These are phyloP conservation scores for Darwinula stevensoni DNA, from an alignment of 2,888 invertebrate genomes.

Conservation along the genomic window DNA sequence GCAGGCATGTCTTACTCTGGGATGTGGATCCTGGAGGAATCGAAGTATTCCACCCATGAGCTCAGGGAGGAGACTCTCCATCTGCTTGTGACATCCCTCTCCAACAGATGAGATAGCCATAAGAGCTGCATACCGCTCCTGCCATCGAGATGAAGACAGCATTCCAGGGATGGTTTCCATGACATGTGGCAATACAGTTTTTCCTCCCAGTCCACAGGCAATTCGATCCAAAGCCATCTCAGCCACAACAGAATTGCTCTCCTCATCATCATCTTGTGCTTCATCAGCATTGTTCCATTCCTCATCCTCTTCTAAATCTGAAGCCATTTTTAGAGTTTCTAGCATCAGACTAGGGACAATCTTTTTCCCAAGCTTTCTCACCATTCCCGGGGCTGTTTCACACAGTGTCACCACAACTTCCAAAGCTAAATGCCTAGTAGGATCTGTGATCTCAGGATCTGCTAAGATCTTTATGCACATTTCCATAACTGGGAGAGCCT, in stretches of 20 bases:
- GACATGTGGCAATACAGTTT: constrained; percentile 65
- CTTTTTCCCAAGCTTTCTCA: constrained; percentile 62
- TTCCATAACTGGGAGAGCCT: constrained; percentile 54
- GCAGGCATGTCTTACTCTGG: constrained; percentile 77
- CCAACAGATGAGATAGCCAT: constrained; percentile 97
- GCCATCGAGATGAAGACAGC: constrained; percentile 51
- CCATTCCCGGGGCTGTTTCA: constrained; percentile 87
- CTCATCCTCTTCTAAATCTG: constrained; percentile 68
- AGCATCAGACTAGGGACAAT: constrained; percentile 30
- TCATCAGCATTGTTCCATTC: constrained; percentile 39
- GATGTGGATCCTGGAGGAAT: constrained; percentile 60
- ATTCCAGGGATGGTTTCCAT: constrained; percentile 56
- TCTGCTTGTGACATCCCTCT: constrained; percentile 93
- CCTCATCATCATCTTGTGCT: constrained; percentile 61
- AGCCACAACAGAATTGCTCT: constrained; percentile 61
- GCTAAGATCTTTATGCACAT: constrained; percentile 40
- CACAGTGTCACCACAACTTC: constrained; percentile 59
- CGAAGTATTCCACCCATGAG: constrained; percentile 69
- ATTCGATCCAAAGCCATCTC: constrained; percentile 88
- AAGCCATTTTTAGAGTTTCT: constrained; percentile 57
- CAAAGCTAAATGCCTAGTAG: constrained; percentile 62
- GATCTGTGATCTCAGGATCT: constrained; percentile 14
- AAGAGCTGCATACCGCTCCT: constrained; percentile 57
- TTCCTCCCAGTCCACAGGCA: constrained; percentile 86
- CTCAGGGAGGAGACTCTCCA: constrained; percentile 77